Conservation (phyloP, 2,888 invertebrate genomes). For the Crepidodera aurea region DNA sequence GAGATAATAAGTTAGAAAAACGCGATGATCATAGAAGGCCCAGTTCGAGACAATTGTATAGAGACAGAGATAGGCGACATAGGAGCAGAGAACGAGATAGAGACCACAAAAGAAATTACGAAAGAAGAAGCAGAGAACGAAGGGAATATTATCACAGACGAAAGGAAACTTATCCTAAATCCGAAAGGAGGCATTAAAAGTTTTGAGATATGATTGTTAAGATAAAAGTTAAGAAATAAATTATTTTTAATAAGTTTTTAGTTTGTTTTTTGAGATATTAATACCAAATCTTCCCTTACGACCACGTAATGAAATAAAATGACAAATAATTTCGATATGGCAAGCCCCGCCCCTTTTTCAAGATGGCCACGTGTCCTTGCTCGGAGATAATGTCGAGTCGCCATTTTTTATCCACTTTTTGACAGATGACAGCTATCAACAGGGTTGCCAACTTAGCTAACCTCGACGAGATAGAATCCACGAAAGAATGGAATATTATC, state of each 20-base stretch:
- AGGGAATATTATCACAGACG: not conserved
- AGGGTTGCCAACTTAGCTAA: too few species aligned
- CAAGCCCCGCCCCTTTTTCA: too few species aligned
- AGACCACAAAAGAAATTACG: slow-evolving; percentile 17
- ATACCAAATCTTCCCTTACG: too few species aligned
- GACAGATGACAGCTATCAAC: too few species aligned
- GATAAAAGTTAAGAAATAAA: slow-evolving; percentile 7
- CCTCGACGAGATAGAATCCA: slow-evolving; percentile 18
- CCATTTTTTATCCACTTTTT: too few species aligned
- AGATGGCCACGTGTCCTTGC: too few species aligned
- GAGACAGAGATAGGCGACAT: slow-evolving; percentile 9
- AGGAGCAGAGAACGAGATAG: slow-evolving; percentile 24
- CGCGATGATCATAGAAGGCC: slow-evolving; percentile 8
- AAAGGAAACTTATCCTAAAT: slow-evolving; percentile 23
- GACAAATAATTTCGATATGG: too few species aligned
- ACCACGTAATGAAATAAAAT: too few species aligned
- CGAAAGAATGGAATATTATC: slow-evolving; percentile 8
- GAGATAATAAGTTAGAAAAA: slow-evolving; percentile 8
- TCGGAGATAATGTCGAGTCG: too few species aligned
- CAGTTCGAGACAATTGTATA: slow-evolving; percentile 5
- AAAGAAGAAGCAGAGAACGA: slow-evolving; percentile 6
- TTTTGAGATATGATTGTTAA: too few species aligned
- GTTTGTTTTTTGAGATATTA: too few species aligned
- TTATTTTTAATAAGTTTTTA: slow-evolving; percentile 32
- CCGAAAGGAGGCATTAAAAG: slow-evolving; percentile 32